Conservation (phyloP, 2,888 invertebrate genomes). For the Acronicta psi region DNA sequence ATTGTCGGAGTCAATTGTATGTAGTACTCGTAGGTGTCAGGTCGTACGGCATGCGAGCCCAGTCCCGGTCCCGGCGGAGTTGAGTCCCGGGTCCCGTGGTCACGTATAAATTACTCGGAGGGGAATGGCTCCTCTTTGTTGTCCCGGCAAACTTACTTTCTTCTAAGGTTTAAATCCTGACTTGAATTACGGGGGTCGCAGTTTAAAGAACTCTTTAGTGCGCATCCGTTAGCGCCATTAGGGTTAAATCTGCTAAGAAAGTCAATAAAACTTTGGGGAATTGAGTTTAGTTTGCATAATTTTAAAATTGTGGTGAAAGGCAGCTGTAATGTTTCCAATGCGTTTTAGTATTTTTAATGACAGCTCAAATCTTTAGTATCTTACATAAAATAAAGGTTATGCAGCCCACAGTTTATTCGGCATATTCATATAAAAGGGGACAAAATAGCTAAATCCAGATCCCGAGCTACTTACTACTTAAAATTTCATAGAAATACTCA, state of each 20-base stretch:
- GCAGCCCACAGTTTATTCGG: too few relatives aligned
- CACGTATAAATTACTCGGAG: conserved; percentile 87
- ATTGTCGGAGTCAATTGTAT: conserved; percentile 67
- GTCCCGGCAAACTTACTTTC: conserved; percentile 83
- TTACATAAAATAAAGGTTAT: too few relatives aligned
- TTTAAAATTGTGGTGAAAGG: neutral
- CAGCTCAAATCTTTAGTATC: too few relatives aligned
- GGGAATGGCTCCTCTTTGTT: conserved; percentile 82
- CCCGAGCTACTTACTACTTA: too few relatives aligned
- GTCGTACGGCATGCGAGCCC: conserved; percentile 73
- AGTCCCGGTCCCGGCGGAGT: conserved; percentile 68
- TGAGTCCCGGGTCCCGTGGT: conserved; percentile 68
- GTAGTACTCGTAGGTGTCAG: conserved; percentile 66
- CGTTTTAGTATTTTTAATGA: neutral
- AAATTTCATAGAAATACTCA: too few relatives aligned
- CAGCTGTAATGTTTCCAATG: too few relatives aligned
- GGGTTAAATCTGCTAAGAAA: conserved; percentile 57
- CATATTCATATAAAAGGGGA: too few relatives aligned
- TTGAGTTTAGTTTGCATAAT: conserved; percentile 61
- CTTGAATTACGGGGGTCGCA: conserved; percentile 81
- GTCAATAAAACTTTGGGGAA: conserved; percentile 65
- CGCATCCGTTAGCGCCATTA: conserved; percentile 67
- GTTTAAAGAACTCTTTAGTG: conserved; percentile 77
- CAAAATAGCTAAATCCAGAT: too few relatives aligned
- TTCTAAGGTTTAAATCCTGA: conserved; percentile 84